Evolutionary conservation across 2,797 vertebrate genomes (phyloP).

Genomic region (Antennarius maculatus): DNA sequence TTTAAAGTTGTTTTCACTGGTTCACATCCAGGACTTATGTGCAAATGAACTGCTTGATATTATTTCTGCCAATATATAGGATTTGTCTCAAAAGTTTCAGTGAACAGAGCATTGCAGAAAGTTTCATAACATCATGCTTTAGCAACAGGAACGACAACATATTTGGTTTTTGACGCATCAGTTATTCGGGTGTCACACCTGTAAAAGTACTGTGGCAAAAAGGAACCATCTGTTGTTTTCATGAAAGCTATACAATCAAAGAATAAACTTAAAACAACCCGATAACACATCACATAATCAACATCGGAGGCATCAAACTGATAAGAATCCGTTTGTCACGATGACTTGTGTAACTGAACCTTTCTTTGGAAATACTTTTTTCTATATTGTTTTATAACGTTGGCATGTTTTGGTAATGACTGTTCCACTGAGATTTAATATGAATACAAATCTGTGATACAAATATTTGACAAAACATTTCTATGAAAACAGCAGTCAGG

Average conservation of each 20-base stretch:
- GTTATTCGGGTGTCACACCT: constrained; percentile 39
- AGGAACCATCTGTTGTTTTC: constrained; percentile 8
- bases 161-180: constrained; percentile 41
- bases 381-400: background rate
- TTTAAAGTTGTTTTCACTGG: constrained; percentile 10
- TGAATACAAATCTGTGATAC: background rate
- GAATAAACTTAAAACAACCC: background rate
- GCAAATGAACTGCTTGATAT: background rate
- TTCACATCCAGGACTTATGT: constrained; percentile 17
- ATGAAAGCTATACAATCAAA: background rate
- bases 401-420: background rate
- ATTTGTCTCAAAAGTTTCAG: background rate
- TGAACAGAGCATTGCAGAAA: background rate
- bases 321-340: background rate
- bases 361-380: background rate
- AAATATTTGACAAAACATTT: background rate
- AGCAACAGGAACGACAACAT: constrained; percentile 40
- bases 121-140: constrained; percentile 10
- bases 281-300: background rate
- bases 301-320: background rate
- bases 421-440: background rate
- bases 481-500: background rate
- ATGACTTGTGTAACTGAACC: background rate
- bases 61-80: background rate
- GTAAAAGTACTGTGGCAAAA: constrained; percentile 1